A percentile compares a stretch with the other conserved stretches of the same genome.
Conservation (phyloP, 1,140 invertebrate species). For the Drosophila repleta region DNA sequence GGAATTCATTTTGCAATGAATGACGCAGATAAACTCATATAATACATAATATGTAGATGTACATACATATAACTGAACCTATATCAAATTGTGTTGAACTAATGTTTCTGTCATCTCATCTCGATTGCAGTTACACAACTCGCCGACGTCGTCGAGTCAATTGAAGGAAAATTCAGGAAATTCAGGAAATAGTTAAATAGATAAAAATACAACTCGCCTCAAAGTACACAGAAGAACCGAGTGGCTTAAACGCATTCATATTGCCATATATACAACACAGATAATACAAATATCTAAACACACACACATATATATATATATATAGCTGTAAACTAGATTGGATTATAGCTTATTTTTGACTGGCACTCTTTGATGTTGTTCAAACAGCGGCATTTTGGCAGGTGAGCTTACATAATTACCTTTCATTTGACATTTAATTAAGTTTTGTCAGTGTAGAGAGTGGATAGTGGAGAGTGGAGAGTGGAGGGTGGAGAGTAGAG, state of each 20-base stretch:
- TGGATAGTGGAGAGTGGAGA: too few relatives aligned
- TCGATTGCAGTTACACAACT: conserved; percentile 58
- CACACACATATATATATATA: conserved; percentile 7
- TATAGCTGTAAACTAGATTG: conserved; percentile 15
- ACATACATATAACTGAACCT: not conserved
- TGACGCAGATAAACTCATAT: conserved; percentile 35
- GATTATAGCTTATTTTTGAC: conserved; percentile 6
- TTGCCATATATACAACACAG: conserved; percentile 32
- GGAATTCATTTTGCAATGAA: not conserved
- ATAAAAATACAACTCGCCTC: conserved; percentile 11
- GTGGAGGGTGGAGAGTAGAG: too few relatives aligned
- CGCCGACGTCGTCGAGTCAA: conserved; percentile 27
- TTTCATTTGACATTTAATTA: not conserved
- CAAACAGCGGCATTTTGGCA: conserved; percentile 21
- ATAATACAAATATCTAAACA: conserved; percentile 6
- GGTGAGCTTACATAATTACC: conserved; percentile 31
- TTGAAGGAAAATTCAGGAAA: conserved; percentile 12
- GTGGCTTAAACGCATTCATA: conserved; percentile 5
- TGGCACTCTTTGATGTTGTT: conserved; percentile 26
- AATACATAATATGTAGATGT: not conserved
- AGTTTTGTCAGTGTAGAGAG: too few relatives aligned
- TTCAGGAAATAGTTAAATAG: conserved; percentile 21
- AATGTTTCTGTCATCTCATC: conserved; percentile 17
- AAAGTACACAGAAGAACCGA: conserved; percentile 12
- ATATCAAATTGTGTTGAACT: conserved; percentile 11